Evolutionary conservation across 1,140 invertebrate genomes (phyloP).

Genomic region (Lasioglossum baleicum): DNA sequence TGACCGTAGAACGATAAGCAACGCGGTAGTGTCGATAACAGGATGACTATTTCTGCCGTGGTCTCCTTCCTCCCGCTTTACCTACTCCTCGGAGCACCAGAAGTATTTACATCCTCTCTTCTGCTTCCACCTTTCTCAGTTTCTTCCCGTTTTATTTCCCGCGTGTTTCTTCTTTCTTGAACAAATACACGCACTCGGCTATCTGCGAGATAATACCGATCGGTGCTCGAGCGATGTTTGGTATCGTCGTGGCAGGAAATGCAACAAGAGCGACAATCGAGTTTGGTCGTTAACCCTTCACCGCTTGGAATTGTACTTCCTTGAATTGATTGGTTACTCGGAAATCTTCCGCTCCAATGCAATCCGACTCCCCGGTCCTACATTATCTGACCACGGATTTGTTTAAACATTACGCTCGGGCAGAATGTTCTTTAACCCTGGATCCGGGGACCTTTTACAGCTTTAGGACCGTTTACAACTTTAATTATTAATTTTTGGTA

Average conservation of each 20-base stretch:
- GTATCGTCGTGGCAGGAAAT: constrained; percentile 22
- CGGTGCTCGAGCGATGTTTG: background rate
- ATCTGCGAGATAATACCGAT: constrained; percentile 17
- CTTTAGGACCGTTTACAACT: no score
- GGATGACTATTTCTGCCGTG: constrained; percentile 52
- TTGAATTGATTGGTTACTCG: constrained; percentile 42
- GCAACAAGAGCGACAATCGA: constrained; percentile 28
- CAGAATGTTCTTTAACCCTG: no score
- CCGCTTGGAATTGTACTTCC: constrained; percentile 32
- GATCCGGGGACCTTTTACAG: no score
- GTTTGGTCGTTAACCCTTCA: constrained; percentile 31
- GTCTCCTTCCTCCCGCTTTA: constrained; percentile 10
- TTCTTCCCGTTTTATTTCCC: background rate
- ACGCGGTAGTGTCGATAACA: constrained; percentile 55
- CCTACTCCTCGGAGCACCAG: constrained; percentile 5
- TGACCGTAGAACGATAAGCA: constrained; percentile 62
- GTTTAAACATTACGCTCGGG: no score
- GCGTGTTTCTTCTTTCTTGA: background rate
- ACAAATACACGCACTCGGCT: background rate
- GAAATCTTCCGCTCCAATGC: constrained; percentile 21
- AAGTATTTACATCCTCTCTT: background rate
- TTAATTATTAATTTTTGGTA: no score
- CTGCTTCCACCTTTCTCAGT: background rate
- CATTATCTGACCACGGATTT: background rate
- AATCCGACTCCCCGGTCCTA: constrained; percentile 16